phyloP scores from a whole-genome alignment of 2,797 vertebrate species.

The Enteromius treurensis region DNA sequence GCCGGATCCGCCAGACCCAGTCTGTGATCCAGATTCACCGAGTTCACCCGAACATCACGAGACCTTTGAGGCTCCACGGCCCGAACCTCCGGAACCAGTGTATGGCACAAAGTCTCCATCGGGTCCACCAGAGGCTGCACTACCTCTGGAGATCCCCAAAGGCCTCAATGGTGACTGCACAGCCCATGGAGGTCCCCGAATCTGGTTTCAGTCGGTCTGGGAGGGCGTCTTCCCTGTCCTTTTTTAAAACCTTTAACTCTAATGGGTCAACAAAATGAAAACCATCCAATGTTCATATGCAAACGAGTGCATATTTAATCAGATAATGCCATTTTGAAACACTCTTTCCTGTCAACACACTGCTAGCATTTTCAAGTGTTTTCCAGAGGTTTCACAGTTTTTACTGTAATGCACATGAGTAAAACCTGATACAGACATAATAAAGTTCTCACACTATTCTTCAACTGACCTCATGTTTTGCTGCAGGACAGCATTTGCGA shows the following conservation, averaged over 20 bases:
- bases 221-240: too few species aligned
- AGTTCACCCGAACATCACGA: too few species aligned
- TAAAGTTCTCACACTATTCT: neutral
- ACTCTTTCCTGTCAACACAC: neutral
- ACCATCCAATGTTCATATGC: neutral
- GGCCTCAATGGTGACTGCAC: too few species aligned
- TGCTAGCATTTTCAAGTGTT: neutral
- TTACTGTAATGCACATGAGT: neutral
- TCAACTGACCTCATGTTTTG: neutral
- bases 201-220: too few species aligned
- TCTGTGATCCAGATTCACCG: too few species aligned
- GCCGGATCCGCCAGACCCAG: too few species aligned
- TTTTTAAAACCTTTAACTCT: neutral
- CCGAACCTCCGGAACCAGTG: too few species aligned
- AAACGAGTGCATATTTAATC: neutral
- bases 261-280: neutral
- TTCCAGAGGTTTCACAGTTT: neutral
- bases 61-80: too few species aligned
- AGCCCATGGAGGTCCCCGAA: too few species aligned
- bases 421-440: neutral
- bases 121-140: too few species aligned
- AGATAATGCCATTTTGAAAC: neutral
- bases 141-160: too few species aligned
- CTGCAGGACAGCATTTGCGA: neutral
- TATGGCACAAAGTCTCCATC: too few species aligned